Evolutionary conservation across 2,797 vertebrate species (phyloP).

Genomic region (Acanthurus leucopareius): DNA sequence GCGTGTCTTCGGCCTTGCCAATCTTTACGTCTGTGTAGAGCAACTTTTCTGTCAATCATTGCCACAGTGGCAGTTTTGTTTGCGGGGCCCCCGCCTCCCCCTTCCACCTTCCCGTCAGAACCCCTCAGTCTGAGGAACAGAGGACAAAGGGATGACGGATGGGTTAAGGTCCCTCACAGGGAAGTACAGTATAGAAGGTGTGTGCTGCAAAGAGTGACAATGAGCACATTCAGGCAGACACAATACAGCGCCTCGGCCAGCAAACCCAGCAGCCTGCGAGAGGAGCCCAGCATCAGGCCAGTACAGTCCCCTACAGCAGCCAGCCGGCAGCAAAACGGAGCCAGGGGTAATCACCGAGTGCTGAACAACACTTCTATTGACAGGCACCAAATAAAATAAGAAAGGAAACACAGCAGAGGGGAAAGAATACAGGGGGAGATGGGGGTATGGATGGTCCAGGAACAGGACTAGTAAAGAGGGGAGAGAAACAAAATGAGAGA

Average conservation of each 20-base stretch:
- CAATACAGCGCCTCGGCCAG: slow-evolving; percentile 74
- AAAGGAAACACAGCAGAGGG: slow-evolving; percentile 52
- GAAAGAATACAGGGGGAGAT: slow-evolving; percentile 5
- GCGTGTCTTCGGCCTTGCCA: slow-evolving; percentile 42
- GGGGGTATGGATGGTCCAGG: slow-evolving; percentile 8
- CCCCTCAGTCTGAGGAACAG: slow-evolving; percentile 81
- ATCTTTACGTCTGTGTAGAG: slow-evolving; percentile 69
- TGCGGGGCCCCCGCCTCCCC: slow-evolving; percentile 33
- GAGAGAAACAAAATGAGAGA: neutral
- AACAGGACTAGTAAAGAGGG: slow-evolving; percentile 20
- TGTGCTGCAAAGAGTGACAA: slow-evolving; percentile 80
- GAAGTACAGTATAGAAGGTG: slow-evolving; percentile 86
- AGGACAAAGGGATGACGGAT: slow-evolving; percentile 87
- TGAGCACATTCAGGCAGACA: slow-evolving; percentile 84
- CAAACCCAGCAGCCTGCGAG: slow-evolving; percentile 61
- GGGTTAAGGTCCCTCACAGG: slow-evolving; percentile 83
- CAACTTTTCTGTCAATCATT: slow-evolving; percentile 80
- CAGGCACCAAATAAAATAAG: slow-evolving; percentile 60
- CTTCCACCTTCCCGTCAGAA: slow-evolving; percentile 70
- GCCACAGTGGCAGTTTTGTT: slow-evolving; percentile 85
- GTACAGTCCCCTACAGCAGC: slow-evolving; percentile 61
- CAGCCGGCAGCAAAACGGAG: slow-evolving; percentile 60
- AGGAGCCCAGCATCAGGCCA: slow-evolving; percentile 69
- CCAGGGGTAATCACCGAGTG: slow-evolving; percentile 70
- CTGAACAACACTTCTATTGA: slow-evolving; percentile 76